A percentile compares a stretch with the other conserved stretches of the same genome.
Conservation (phyloP, 2,888 invertebrate genomes). For the Plagodis dolabraria region DNA sequence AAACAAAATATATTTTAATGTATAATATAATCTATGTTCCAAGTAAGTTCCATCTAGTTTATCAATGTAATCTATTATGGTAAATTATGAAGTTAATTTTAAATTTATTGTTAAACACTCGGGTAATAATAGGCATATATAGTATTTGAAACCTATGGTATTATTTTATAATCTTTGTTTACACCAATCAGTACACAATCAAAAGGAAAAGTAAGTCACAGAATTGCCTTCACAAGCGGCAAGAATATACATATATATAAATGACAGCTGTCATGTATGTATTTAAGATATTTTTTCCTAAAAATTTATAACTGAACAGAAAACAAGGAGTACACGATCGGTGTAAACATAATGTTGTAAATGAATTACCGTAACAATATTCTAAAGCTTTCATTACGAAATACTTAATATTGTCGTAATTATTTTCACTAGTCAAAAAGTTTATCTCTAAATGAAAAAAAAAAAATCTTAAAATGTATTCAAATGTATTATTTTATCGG, state of each 20-base stretch:
- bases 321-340: no score
- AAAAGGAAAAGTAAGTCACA: not conserved
- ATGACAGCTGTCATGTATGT: no score
- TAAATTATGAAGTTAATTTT: conserved; percentile 26
- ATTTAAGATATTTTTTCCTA: no score
- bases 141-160: not conserved
- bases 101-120: conserved; percentile 13
- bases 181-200: not conserved
- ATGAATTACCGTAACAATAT: not conserved
- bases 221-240: no score
- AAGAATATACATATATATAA: no score
- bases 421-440: conserved; percentile 80
- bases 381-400: conserved; percentile 55
- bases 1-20: no score
- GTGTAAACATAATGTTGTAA: conserved; percentile 7
- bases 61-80: conserved; percentile 17
- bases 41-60: conserved; percentile 1
- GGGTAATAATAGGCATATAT: conserved; percentile 11
- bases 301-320: no score
- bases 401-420: conserved; percentile 74
- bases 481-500: conserved; percentile 56
- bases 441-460: conserved; percentile 62
- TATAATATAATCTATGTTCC: no score
- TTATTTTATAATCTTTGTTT: not conserved
- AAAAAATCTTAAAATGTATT: conserved; percentile 51